A percentile compares a stretch with the other conserved stretches of the same genome.
These are phyloP conservation scores for Octopus sinensis DNA, from an alignment of 1,140 invertebrate species.

Conservation along the genomic window DNA sequence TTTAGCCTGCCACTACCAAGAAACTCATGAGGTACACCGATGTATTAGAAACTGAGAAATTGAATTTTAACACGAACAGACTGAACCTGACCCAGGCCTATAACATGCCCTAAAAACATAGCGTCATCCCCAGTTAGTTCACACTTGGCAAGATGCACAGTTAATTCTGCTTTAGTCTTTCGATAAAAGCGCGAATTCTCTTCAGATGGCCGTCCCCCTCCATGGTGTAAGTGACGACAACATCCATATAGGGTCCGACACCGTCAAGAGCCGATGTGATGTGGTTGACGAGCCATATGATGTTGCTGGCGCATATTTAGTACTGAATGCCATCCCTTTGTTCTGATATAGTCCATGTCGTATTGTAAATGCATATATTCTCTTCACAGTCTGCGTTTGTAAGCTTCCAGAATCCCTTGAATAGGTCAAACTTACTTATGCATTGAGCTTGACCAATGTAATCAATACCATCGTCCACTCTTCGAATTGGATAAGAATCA, in stretches of 20 bases:
- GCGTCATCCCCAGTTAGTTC: too few species aligned
- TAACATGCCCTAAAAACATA: constrained; percentile 25
- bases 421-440: constrained; percentile 24
- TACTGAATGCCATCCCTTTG: background rate
- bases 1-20: constrained; percentile 35
- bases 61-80: constrained; percentile 28
- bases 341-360: background rate
- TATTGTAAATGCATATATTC: background rate
- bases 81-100: constrained; percentile 26
- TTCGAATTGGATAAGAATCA: constrained; percentile 20
- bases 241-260: background rate
- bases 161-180: constrained; percentile 16
- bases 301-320: background rate
- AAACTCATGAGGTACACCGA: constrained; percentile 40
- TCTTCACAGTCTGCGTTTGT: background rate
- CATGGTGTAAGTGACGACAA: background rate
- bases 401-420: constrained; percentile 13
- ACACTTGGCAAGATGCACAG: constrained; percentile 24
- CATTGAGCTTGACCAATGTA: constrained; percentile 27
- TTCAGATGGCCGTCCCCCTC: background rate
- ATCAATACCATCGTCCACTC: constrained; percentile 32
- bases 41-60: constrained; percentile 29
- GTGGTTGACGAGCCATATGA: background rate
- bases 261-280: background rate
- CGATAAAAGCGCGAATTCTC: background rate